Conservation (phyloP, 1,140 invertebrate genomes). For the Oryctes rhinoceros region DNA sequence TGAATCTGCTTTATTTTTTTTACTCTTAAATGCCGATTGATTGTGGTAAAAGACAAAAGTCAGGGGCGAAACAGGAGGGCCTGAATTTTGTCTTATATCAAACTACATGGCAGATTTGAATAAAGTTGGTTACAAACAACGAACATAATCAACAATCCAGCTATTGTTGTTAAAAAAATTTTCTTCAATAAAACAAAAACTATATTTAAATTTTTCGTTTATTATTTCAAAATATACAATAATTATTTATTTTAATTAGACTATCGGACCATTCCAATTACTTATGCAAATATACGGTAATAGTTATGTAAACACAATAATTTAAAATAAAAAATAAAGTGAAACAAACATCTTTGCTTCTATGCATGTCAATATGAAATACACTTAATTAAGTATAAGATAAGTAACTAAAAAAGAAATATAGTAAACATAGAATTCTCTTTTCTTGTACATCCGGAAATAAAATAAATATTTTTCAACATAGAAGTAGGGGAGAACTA, state of each 20-base stretch:
- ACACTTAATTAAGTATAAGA: neutral
- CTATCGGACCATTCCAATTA: conserved; percentile 6
- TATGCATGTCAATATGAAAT: neutral
- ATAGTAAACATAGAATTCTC: neutral
- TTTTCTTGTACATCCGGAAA: neutral
- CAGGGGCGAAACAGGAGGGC: too few relatives aligned
- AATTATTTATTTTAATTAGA: neutral
- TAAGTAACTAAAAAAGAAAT: conserved; percentile 2
- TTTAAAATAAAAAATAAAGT: conserved; percentile 7
- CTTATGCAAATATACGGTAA: neutral
- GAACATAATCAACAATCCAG: too few relatives aligned
- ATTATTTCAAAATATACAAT: conserved; percentile 37
- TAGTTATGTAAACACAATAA: neutral
- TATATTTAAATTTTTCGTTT: conserved; percentile 23
- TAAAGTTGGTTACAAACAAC: too few relatives aligned
- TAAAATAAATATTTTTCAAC: neutral
- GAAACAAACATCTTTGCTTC: neutral
- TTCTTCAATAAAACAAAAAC: neutral
- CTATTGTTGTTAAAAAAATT: too few relatives aligned
- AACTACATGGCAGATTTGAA: too few relatives aligned
- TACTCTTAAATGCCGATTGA: too few relatives aligned
- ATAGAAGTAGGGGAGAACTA: neutral
- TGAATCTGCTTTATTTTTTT: too few relatives aligned
- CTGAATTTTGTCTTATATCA: too few relatives aligned
- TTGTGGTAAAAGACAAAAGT: too few relatives aligned